A percentile compares a stretch with the other conserved stretches of the same genome.
Evolutionary conservation across 2,888 invertebrate species (phyloP).

Genomic region (Idaea biselata): DNA sequence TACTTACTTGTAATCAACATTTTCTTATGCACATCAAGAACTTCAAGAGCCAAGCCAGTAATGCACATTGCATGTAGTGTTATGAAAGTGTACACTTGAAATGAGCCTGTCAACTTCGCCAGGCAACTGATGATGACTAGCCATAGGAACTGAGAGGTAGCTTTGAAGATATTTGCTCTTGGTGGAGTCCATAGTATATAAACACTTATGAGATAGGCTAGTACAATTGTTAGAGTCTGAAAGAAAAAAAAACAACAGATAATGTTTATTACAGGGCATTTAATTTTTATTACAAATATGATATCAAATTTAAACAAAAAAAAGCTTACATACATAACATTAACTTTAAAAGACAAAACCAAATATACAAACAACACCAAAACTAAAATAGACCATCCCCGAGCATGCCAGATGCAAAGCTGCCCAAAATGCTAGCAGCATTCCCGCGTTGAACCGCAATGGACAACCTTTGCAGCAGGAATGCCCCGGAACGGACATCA

Average conservation of each 20-base stretch:
- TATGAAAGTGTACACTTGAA: conserved; percentile 88
- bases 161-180: conserved; percentile 83
- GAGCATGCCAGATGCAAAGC: no score
- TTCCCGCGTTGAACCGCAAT: no score
- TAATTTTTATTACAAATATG: no score
- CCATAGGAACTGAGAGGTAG: conserved; percentile 88
- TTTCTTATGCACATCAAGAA: conserved; percentile 79
- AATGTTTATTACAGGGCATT: neutral
- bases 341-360: no score
- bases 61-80: conserved; percentile 83
- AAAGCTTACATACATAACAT: no score
- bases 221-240: conserved; percentile 84
- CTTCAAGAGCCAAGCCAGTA: conserved; percentile 83
- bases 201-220: conserved; percentile 86
- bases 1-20: conserved; percentile 65
- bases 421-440: no score
- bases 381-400: no score
- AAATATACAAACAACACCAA: no score
- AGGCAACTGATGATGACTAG: conserved; percentile 86
- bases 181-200: conserved; percentile 88
- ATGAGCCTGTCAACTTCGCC: conserved; percentile 87
- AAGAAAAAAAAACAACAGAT: conserved; percentile 39
- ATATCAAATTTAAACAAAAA: no score
- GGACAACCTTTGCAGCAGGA: no score
- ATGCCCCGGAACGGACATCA: no score